Percentiles rank a stretch among this genome's conserved stretches.
These are phyloP conservation scores for Anthopleura xanthogrammica DNA, from an alignment of 92 coral and sea anemone species.

Conservation along the genomic window DNA sequence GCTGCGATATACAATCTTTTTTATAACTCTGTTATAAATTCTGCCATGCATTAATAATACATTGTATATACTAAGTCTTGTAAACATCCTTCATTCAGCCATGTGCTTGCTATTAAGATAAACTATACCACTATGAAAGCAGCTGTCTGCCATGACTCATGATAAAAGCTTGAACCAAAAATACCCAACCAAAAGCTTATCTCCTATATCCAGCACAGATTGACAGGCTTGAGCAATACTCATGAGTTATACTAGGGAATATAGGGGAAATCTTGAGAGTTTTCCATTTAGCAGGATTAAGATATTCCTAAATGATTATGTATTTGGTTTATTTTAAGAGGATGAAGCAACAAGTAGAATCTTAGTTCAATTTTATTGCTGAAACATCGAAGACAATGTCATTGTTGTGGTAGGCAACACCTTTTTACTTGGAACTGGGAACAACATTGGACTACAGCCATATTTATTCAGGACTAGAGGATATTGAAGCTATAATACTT, in stretches of 20 bases:
- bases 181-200: not conserved
- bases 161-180: constrained; percentile 3
- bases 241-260: not conserved
- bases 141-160: constrained; percentile 19
- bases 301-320: not conserved
- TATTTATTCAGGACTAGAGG: not conserved
- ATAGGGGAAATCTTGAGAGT: not conserved
- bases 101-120: not conserved
- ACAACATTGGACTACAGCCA: not conserved
- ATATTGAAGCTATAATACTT: not conserved
- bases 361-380: not conserved
- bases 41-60: not conserved
- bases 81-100: not conserved
- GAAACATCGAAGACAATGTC: not conserved
- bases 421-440: not conserved
- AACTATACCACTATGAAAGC: not conserved
- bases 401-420: not conserved
- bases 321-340: not conserved
- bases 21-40: not conserved
- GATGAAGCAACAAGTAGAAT: not conserved
- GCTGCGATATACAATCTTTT: not conserved
- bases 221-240: not conserved
- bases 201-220: not conserved
- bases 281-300: not conserved
- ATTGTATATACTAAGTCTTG: not conserved